These are phyloP conservation scores for Netelia inedita DNA, from an alignment of 2,888 invertebrate genomes.

Conservation along the genomic window DNA sequence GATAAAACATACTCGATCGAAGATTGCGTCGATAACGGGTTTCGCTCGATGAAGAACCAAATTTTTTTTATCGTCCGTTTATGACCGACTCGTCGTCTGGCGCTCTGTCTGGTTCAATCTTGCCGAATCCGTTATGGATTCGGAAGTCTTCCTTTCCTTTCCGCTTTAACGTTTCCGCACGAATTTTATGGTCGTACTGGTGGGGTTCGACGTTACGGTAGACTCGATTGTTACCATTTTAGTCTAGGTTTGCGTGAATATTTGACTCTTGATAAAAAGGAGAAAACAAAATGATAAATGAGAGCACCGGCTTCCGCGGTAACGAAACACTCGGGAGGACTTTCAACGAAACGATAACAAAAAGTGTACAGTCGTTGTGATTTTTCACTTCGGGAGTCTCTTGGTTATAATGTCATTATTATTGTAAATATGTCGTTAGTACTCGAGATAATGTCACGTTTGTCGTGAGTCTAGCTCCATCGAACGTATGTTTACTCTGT, in stretches of 20 bases:
- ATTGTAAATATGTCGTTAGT: neutral
- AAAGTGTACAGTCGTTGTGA: slow-evolving; percentile 3
- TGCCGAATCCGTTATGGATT: slow-evolving; percentile 26
- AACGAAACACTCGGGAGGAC: neutral
- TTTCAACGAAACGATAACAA: neutral
- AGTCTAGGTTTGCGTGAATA: neutral
- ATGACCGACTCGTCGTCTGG: slow-evolving; percentile 38
- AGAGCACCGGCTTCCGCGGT: neutral
- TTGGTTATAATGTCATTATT: neutral
- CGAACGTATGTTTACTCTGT: too few species aligned
- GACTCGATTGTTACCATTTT: slow-evolving; percentile 15
- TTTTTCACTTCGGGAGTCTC: neutral
- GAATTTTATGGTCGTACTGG: slow-evolving; percentile 21
- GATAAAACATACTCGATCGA: slow-evolving; percentile 21
- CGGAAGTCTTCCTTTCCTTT: slow-evolving; percentile 55
- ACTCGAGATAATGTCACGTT: slow-evolving; percentile 12
- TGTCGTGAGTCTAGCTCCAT: neutral
- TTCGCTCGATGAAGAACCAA: slow-evolving; percentile 42
- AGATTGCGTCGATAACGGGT: slow-evolving; percentile 2
- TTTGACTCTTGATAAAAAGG: neutral
- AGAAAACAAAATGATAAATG: neutral
- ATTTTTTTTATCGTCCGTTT: slow-evolving; percentile 32
- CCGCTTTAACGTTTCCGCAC: slow-evolving; percentile 24
- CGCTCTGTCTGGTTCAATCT: slow-evolving; percentile 32
- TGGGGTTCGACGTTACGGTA: slow-evolving; percentile 3